Evolutionary conservation across 1,140 invertebrate species (phyloP).

Genomic region (Pachypeltis micranthus): DNA sequence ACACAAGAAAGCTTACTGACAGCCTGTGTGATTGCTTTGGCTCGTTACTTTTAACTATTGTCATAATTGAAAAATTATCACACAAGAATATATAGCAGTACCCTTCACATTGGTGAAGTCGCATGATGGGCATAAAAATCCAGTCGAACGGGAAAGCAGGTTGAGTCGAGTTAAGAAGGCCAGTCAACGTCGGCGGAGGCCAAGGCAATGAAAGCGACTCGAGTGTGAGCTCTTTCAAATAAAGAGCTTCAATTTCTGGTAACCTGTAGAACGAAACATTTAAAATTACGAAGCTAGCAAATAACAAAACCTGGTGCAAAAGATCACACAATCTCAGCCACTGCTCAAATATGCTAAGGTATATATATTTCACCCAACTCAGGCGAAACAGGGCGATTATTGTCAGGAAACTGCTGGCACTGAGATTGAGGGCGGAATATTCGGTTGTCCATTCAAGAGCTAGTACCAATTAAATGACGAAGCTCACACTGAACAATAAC

Average conservation of each 20-base stretch:
- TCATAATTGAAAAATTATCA: too few relatives aligned
- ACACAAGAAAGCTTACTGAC: too few relatives aligned
- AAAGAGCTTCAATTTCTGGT: constrained; percentile 22
- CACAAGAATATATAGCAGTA: constrained; percentile 3
- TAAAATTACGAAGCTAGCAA: background rate
- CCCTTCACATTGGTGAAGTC: constrained; percentile 26
- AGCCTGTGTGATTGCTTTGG: too few relatives aligned
- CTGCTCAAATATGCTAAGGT: too few relatives aligned
- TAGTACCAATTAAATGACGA: too few relatives aligned
- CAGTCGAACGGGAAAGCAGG: constrained; percentile 29
- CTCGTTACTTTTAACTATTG: too few relatives aligned
- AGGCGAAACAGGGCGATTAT: too few relatives aligned
- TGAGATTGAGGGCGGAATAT: too few relatives aligned
- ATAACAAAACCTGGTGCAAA: background rate
- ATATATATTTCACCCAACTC: too few relatives aligned
- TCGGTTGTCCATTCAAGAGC: too few relatives aligned
- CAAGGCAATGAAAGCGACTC: background rate
- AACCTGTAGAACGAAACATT: constrained; percentile 15
- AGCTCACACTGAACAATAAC: too few relatives aligned
- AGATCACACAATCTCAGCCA: background rate
- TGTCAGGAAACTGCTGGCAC: too few relatives aligned
- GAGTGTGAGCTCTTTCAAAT: constrained; percentile 21
- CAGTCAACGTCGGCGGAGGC: constrained; percentile 22
- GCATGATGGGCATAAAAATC: constrained; percentile 30
- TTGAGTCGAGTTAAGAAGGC: constrained; percentile 20